Evolutionary conservation across 1,140 invertebrate species (phyloP).

Genomic region (Papilio aristodemus): DNA sequence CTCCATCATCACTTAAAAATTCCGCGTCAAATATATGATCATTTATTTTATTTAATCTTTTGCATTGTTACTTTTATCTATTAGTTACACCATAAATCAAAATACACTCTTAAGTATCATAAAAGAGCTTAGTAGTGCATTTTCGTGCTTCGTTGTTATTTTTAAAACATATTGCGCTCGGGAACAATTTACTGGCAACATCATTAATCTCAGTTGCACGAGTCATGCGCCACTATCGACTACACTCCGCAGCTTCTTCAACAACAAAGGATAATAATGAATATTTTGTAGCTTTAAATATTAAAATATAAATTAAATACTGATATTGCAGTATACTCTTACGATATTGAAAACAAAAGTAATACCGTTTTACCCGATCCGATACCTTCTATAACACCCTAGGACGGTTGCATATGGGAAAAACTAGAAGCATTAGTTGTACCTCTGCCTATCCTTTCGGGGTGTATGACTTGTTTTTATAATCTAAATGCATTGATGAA

Average conservation of each 20-base stretch:
- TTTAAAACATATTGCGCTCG: constrained; percentile 20
- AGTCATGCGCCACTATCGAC: constrained; percentile 3
- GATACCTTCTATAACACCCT: too few species aligned
- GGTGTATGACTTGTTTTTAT: too few species aligned
- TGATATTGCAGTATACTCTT: too few species aligned
- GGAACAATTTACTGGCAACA: constrained; percentile 11
- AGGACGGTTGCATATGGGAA: too few species aligned
- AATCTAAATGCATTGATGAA: too few species aligned
- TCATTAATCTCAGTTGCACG: constrained; percentile 19
- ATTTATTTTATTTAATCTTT: not conserved
- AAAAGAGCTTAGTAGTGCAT: constrained; percentile 9
- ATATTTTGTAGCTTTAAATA: too few species aligned
- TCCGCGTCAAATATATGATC: not conserved
- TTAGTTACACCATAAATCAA: constrained; percentile 3
- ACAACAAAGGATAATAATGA: not conserved
- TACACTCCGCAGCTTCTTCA: not conserved
- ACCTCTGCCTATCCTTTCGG: too few species aligned
- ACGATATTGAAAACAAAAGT: too few species aligned
- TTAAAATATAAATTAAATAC: too few species aligned
- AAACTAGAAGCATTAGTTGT: too few species aligned
- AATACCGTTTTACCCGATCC: too few species aligned
- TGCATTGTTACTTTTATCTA: not conserved
- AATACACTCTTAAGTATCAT: constrained; percentile 17
- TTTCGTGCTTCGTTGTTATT: constrained; percentile 12
- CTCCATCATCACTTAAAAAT: not conserved